Percentiles rank a stretch among this genome's conserved stretches.
Evolutionary conservation across 2,888 invertebrate genomes (phyloP).

Genomic region (Lordiphosa fenestrarum): DNA sequence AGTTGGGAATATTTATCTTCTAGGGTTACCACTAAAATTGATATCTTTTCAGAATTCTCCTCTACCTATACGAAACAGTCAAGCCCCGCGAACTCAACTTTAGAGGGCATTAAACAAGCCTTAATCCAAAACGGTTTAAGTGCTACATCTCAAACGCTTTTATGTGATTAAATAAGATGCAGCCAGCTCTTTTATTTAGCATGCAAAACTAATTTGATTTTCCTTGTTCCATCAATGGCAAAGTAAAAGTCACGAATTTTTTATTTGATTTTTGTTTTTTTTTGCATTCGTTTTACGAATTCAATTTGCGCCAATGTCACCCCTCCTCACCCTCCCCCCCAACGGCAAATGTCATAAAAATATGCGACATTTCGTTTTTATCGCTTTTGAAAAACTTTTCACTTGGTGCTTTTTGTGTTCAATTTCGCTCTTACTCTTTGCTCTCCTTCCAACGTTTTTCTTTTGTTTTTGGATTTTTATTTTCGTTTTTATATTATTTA

Average conservation of each 20-base stretch:
- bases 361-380: conserved; percentile 81
- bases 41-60: not conserved
- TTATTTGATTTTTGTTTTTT: conserved; percentile 24
- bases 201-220: conserved; percentile 46
- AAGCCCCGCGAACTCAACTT: not conserved
- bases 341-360: conserved; percentile 79
- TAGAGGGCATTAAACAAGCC: conserved; percentile 2
- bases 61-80: not conserved
- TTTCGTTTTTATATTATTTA: conserved; percentile 61
- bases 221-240: conserved; percentile 17
- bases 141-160: not conserved
- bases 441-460: conserved; percentile 22
- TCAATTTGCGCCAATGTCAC: conserved; percentile 52
- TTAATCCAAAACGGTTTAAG: conserved; percentile 1
- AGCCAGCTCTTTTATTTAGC: not conserved
- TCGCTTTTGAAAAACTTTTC: conserved; percentile 80
- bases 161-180: conserved; percentile 2
- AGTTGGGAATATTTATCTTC: not conserved
- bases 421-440: conserved; percentile 38
- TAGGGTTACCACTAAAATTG: too few species aligned
- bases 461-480: conserved; percentile 18
- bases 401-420: conserved; percentile 54
- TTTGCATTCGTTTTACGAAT: conserved; percentile 43
- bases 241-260: conserved; percentile 34
- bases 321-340: conserved; percentile 23